These are phyloP conservation scores for Drosophila nr. medialis DNA, from an alignment of 2,888 invertebrate genomes.

Conservation along the genomic window DNA sequence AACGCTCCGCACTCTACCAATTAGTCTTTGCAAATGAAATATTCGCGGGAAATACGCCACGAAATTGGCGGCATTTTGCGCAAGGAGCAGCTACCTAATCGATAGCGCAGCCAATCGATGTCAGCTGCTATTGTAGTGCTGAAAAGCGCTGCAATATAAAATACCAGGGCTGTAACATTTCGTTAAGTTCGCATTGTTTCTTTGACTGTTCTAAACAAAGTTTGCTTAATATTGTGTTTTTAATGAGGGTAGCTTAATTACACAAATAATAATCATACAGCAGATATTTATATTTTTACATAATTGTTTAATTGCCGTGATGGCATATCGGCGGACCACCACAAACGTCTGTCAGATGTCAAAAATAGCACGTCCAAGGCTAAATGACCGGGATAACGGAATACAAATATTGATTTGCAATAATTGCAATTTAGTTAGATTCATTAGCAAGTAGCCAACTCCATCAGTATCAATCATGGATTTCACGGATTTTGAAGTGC, in stretches of 20 bases:
- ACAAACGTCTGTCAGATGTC: slow-evolving; percentile 35
- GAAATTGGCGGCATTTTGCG: slow-evolving; percentile 18
- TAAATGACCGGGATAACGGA: slow-evolving; percentile 44
- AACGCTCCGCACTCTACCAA: slow-evolving; percentile 6
- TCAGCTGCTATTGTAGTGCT: slow-evolving; percentile 7
- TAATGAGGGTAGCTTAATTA: not conserved
- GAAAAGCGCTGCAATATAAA: not conserved
- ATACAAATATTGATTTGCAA: slow-evolving; percentile 70
- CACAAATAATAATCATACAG: not conserved
- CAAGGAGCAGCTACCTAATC: not conserved
- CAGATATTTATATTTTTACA: not conserved
- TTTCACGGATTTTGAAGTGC: slow-evolving; percentile 82
- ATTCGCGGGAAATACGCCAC: slow-evolving; percentile 3
- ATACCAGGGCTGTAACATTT: slow-evolving; percentile 8
- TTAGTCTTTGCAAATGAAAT: not conserved
- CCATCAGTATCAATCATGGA: slow-evolving; percentile 68
- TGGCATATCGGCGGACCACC: slow-evolving; percentile 35
- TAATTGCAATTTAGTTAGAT: slow-evolving; percentile 35
- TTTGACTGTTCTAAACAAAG: not conserved
- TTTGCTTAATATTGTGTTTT: not conserved
- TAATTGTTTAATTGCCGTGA: not conserved
- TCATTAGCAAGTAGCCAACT: slow-evolving; percentile 32
- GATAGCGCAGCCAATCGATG: slow-evolving; percentile 1
- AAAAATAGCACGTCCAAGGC: slow-evolving; percentile 33
- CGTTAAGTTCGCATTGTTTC: slow-evolving; percentile 16